phyloP scores from a whole-genome alignment of 2,113 vertebrate species.

The Thymallus thymallus region DNA sequence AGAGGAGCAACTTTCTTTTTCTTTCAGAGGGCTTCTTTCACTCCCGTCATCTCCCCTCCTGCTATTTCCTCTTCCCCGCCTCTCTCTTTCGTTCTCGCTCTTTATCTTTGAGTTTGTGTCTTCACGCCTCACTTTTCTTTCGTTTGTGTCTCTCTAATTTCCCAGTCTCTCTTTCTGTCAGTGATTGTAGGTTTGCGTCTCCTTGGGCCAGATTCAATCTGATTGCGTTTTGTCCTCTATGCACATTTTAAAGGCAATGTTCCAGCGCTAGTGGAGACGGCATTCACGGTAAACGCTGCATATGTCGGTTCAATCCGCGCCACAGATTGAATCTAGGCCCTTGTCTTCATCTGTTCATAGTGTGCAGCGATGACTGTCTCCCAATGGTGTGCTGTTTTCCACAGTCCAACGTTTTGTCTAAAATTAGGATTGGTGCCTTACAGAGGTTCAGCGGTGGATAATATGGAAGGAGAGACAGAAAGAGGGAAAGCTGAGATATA shows the following conservation, averaged over 20 bases:
- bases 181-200: constrained; percentile 34
- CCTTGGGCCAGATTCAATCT: constrained; percentile 7
- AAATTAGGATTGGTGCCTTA: constrained; percentile 74
- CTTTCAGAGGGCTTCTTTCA: constrained; percentile 47
- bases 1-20: constrained; percentile 41
- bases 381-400: constrained; percentile 53
- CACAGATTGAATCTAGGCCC: no score
- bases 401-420: constrained; percentile 48
- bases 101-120: constrained; percentile 19
- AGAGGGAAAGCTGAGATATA: constrained; percentile 16
- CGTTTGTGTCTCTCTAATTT: not conserved
- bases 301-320: no score
- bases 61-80: not conserved
- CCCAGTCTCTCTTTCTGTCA: constrained; percentile 7
- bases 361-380: constrained; percentile 37
- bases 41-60: constrained; percentile 19
- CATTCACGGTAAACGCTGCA: no score
- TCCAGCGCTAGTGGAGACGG: no score
- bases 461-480: constrained; percentile 9
- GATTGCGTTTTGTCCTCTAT: no score
- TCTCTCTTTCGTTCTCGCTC: constrained; percentile 18
- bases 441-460: constrained; percentile 46
- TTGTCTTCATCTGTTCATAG: constrained; percentile 29
- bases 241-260: no score
- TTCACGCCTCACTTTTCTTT: constrained; percentile 22